Base-by-base conservation (phyloP, 2,113 vertebrate species). In the Oreochromis aureus region DNA sequence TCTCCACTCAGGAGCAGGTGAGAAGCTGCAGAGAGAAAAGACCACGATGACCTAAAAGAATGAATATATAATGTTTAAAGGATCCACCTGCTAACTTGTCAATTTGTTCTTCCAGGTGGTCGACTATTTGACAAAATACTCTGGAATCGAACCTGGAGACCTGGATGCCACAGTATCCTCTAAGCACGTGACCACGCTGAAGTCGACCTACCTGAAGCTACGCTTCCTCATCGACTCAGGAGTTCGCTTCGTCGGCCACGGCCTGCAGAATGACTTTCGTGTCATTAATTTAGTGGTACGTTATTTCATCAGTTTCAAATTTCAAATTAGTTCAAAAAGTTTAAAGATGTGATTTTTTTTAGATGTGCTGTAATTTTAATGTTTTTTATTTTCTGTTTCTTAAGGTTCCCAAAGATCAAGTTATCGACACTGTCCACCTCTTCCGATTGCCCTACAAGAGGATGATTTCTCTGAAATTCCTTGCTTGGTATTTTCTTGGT, bases 1-100 rank as follows among this genome's bases (percentile, higher is more conserved):
- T 99, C 91, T 99, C 99, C 39, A 99, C 99, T 5, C 99, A 99
- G 91, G 99, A 99, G 91, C 99, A 99, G 98, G 98, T 99, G 58
- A 91, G 44, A 13, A 10, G 8, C 19, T 54, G 51, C 18, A 5
- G 18, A n/a, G 9, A 5, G 53, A 54, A 54, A 54, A 54, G 19
- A n/a, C 18, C 8, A 5, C 9, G 53, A 54, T 22, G 22, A 22
- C 22, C 22, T 22, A 22, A 22, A 22, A 22, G 22, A 22, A 22
- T 22, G 22, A 22, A 22, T 22, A 22, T 22, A 22, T 22, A 22
- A 54, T 22, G 4, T 10, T 10, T 22, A 10, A 18, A 48, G 15
- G 46, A 48, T 48, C 15, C 46, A 48, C 7, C 2, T 19, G 48
- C 13, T 59, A 19, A 88, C 58, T 2, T 53, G 13, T 10, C 8